Evolutionary conservation across 2,888 invertebrate genomes (phyloP).

Genomic region (Drosophila maculinotata): DNA sequence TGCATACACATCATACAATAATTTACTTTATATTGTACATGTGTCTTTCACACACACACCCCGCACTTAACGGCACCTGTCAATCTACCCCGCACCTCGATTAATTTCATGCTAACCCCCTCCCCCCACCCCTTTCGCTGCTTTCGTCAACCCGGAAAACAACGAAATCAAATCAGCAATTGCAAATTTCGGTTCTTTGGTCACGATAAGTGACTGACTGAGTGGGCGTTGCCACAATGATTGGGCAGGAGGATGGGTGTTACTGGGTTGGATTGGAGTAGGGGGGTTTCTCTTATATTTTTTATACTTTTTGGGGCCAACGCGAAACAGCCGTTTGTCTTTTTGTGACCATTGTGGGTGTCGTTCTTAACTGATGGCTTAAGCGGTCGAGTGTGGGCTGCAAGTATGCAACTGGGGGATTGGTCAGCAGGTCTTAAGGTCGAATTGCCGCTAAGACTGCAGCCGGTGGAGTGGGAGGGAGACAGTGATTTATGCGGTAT

Average conservation of each 20-base stretch:
- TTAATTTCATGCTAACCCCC: background rate
- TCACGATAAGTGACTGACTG: constrained; percentile 38
- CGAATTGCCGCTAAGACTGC: constrained; percentile 4
- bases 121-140: background rate
- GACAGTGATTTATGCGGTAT: background rate
- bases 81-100: background rate
- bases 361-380: constrained; percentile 45
- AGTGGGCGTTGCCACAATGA: constrained; percentile 45
- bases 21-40: constrained; percentile 57
- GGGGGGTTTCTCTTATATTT: background rate
- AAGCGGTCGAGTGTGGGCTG: constrained; percentile 14
- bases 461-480: background rate
- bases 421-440: constrained; percentile 40
- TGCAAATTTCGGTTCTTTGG: constrained; percentile 49
- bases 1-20: constrained; percentile 70
- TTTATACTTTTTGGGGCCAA: constrained; percentile 1
- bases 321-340: background rate
- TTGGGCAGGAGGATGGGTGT: background rate
- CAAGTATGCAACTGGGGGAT: constrained; percentile 9
- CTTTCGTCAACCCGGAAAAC: constrained; percentile 59
- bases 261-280: background rate
- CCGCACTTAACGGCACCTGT: constrained; percentile 31
- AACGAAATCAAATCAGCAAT: constrained; percentile 58
- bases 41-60: constrained; percentile 25
- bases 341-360: constrained; percentile 29